Evolutionary conservation across 2,113 vertebrate genomes (phyloP).

Genomic region (Epinephelus cyanopodus): DNA sequence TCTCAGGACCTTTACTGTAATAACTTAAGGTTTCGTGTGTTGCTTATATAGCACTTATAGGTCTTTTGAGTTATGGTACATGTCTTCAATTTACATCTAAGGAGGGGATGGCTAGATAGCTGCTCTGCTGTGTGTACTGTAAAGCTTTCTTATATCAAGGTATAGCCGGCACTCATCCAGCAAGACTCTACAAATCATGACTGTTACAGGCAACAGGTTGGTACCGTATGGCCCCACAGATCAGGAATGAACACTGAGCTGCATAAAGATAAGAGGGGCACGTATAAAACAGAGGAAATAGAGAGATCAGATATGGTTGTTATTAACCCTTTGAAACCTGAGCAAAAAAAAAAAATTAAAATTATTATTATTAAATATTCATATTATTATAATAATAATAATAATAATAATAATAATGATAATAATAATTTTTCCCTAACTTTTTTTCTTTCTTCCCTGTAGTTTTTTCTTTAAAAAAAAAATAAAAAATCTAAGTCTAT

Average conservation of each 20-base stretch:
- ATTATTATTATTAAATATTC: too few species aligned
- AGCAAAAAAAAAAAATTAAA: too few species aligned
- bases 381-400: too few species aligned
- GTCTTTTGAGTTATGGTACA: slow-evolving; percentile 31
- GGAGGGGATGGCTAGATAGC: slow-evolving; percentile 44
- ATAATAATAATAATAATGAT: too few species aligned
- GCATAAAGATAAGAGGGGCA: not conserved
- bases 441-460: too few species aligned
- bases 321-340: too few species aligned
- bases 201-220: slow-evolving; percentile 52
- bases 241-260: slow-evolving; percentile 36
- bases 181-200: slow-evolving; percentile 57
- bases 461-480: too few species aligned
- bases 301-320: not conserved
- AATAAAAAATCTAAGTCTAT: too few species aligned
- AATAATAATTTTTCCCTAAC: too few species aligned
- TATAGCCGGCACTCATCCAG: slow-evolving; percentile 16
- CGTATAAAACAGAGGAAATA: not conserved
- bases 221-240: slow-evolving; percentile 29
- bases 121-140: slow-evolving; percentile 22
- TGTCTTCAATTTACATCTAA: slow-evolving; percentile 30
- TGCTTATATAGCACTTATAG: not conserved
- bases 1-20: slow-evolving; percentile 1
- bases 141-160: slow-evolving; percentile 13
- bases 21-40: slow-evolving; percentile 9